Conservation (phyloP, 2,888 invertebrate genomes). For the Epicampocera succincta region DNA sequence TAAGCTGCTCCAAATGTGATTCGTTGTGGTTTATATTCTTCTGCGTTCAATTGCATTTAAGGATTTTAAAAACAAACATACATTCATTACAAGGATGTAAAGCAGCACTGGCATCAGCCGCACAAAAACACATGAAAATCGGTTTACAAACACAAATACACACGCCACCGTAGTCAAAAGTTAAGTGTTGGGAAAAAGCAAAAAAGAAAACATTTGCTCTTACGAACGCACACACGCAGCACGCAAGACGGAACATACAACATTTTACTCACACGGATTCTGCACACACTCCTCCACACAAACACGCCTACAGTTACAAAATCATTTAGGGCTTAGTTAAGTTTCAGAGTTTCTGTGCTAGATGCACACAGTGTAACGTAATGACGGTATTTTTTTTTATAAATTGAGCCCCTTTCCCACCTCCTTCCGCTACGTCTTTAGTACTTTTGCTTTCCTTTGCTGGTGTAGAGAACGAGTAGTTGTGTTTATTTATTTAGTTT, state of each 20-base stretch:
- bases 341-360: conserved; percentile 15
- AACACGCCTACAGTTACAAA: not conserved
- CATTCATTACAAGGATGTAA: conserved; percentile 20
- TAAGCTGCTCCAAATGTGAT: conserved; percentile 38
- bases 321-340: conserved; percentile 18
- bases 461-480: not conserved
- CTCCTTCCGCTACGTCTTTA: conserved; percentile 35
- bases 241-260: not conserved
- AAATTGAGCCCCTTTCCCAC: conserved; percentile 15
- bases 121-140: not conserved
- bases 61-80: conserved; percentile 31
- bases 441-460: conserved; percentile 60
- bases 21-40: conserved; percentile 41
- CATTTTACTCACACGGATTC: not conserved
- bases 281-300: not conserved
- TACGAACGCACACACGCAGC: not conserved
- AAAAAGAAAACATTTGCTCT: conserved; percentile 18
- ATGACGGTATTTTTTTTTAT: conserved; percentile 11
- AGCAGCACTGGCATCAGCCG: not conserved
- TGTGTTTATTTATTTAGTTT: conserved; percentile 22
- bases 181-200: conserved; percentile 57
- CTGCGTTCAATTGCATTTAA: conserved; percentile 47
- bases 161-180: conserved; percentile 15
- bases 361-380: conserved; percentile 31
- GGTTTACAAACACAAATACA: not conserved